Base-by-base conservation (phyloP, 2,888 invertebrate species). In the Troides helena region DNA sequence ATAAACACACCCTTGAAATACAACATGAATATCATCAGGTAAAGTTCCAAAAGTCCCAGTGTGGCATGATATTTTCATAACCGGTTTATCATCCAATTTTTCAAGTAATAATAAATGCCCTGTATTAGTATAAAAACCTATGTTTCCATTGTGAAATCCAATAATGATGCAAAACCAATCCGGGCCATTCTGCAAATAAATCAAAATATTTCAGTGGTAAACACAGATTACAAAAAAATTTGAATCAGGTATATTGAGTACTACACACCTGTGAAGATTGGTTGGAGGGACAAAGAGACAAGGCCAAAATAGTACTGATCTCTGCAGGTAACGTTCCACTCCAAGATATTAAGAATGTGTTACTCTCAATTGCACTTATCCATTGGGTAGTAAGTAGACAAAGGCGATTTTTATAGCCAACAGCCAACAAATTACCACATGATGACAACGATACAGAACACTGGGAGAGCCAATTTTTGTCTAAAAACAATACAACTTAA, bases 131-230 rank as follows among this genome's bases (percentile, higher is more conserved):
- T 97, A 98, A 88, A 98, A 98, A 73, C 96, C 94, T 17, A 99
- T 93, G 89, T 94, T 94, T 23, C 99, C 99, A 75, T 97, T 96
- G 77, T 95, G 95, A 79, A 97, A 96, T 18, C 99, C 99, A 70
- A 98, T 94, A 72, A 96, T 95, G 72, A 99, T 94, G 83, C 98
- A 98, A 18, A 98, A 98, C 99, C 99, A 99, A 84, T 99, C 99
- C 39, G 97, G 95, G 8, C 95, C 95, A 81, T 95, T 93, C 94
- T 94, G 84, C 63, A 84, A 61, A 61, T 59, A 59, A 6, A 30
- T 17, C 1, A 17, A 59, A 59, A 59, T 25, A 2, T 59, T 25
- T 25, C 30, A 17, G 6, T 59, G 5, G 0, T n/a, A n/a, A 17
- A 25, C 10, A 46, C 18, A 14, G 18, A 30, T 58, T 30, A 30